Percentiles rank a stretch among this genome's conserved stretches.
Evolutionary conservation across 2,797 vertebrate genomes (phyloP).

Genomic region (Moxostoma hubbsi): DNA sequence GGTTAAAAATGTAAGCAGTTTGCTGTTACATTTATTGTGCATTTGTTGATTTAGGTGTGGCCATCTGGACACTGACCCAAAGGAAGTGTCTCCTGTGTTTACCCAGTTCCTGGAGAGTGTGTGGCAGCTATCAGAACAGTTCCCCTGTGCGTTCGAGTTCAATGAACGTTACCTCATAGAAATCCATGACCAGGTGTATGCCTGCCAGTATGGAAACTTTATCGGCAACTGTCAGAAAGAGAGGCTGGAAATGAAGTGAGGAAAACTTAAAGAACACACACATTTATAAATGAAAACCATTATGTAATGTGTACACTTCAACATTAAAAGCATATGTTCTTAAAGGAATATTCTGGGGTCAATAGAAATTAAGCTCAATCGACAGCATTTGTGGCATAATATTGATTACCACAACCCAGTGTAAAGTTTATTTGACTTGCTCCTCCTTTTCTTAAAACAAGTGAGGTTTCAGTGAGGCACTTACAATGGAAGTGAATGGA

Average conservation of each 20-base stretch:
- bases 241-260: slow-evolving; percentile 78
- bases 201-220: slow-evolving; percentile 86
- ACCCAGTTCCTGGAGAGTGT: slow-evolving; percentile 84
- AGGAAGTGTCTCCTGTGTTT: slow-evolving; percentile 83
- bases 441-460: too few relatives aligned
- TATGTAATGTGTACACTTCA: not conserved
- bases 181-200: slow-evolving; percentile 82
- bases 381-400: too few relatives aligned
- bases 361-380: too few relatives aligned
- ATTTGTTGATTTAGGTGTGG: slow-evolving; percentile 72
- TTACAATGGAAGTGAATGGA: too few relatives aligned
- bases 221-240: slow-evolving; percentile 83
- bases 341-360: too few relatives aligned
- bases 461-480: too few relatives aligned
- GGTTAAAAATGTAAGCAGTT: not conserved
- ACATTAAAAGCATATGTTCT: too few relatives aligned
- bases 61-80: slow-evolving; percentile 79
- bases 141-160: slow-evolving; percentile 82
- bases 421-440: too few relatives aligned
- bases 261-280: not conserved
- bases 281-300: not conserved
- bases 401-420: too few relatives aligned
- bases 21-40: not conserved
- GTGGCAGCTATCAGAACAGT: slow-evolving; percentile 84
- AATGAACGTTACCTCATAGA: slow-evolving; percentile 79